A percentile compares a stretch with the other conserved stretches of the same genome.
Conservation (phyloP, 2,113 vertebrate genomes). For the Tachysurus fulvidraco region DNA sequence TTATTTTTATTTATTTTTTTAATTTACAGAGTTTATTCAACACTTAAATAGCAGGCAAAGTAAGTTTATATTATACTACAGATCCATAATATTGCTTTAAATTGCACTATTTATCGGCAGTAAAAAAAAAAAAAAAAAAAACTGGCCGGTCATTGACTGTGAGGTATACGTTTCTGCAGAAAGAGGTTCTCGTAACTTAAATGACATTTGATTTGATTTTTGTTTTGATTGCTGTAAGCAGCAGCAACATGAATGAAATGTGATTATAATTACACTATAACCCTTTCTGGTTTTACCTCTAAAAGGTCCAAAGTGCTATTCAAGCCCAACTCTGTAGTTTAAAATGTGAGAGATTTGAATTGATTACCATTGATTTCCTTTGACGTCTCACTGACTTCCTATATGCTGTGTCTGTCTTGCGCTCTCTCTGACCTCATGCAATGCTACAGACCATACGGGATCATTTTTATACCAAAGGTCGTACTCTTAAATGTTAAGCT, state of each 20-base stretch:
- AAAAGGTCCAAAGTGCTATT: neutral
- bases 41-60: neutral
- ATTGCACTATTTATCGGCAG: neutral
- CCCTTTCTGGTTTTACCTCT: neutral
- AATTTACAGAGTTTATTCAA: neutral
- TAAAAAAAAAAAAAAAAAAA: neutral
- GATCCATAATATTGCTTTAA: neutral
- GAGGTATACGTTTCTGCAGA: neutral
- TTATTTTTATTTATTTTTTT: neutral
- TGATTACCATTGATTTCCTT: neutral
- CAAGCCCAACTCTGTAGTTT: neutral
- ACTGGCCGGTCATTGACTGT: neutral
- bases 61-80: neutral
- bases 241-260: neutral
- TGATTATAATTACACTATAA: neutral
- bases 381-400: neutral
- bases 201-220: neutral
- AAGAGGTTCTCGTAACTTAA: neutral
- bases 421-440: neutral
- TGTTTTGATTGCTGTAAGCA: neutral
- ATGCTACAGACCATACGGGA: neutral
- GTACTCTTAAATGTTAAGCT: neutral
- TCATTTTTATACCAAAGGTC: neutral
- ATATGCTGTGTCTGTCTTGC: neutral
- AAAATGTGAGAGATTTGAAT: neutral